These are phyloP conservation scores for Araneus ventricosus DNA, from an alignment of 1,140 invertebrate genomes.

Conservation along the genomic window DNA sequence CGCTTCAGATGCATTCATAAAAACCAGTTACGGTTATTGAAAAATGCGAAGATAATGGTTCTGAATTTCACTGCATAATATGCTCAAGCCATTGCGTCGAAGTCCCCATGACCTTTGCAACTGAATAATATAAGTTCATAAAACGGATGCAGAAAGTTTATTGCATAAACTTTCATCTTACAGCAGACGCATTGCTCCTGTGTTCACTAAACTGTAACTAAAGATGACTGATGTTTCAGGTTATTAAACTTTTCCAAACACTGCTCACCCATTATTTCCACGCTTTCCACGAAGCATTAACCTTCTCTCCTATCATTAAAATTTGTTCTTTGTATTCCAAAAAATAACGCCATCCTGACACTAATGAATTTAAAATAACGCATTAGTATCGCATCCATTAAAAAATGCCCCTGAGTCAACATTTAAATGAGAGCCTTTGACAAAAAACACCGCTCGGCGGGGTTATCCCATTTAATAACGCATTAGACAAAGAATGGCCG, in stretches of 20 bases:
- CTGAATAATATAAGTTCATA: background rate
- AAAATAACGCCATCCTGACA: background rate
- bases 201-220: background rate
- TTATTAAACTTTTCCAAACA: slow-evolving; percentile 6
- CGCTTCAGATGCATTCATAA: too few species aligned
- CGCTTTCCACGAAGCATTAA: background rate
- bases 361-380: slow-evolving; percentile 49
- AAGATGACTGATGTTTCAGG: background rate
- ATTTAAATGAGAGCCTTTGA: slow-evolving; percentile 2
- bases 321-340: background rate
- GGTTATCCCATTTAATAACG: slow-evolving; percentile 40
- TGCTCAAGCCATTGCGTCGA: too few species aligned
- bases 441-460: background rate
- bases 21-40: too few species aligned
- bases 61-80: too few species aligned
- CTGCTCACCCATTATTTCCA: background rate
- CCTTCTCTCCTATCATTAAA: background rate
- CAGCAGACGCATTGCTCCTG: background rate
- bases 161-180: background rate
- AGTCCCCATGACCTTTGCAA: background rate
- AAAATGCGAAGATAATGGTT: too few species aligned
- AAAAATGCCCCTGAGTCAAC: slow-evolving; percentile 41
- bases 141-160: background rate
- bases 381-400: slow-evolving; percentile 53
- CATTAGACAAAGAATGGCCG: slow-evolving; percentile 33